Percentiles rank a stretch among this genome's conserved stretches.
Evolutionary conservation across 2,113 vertebrate species (phyloP).

Genomic region (Naja naja): DNA sequence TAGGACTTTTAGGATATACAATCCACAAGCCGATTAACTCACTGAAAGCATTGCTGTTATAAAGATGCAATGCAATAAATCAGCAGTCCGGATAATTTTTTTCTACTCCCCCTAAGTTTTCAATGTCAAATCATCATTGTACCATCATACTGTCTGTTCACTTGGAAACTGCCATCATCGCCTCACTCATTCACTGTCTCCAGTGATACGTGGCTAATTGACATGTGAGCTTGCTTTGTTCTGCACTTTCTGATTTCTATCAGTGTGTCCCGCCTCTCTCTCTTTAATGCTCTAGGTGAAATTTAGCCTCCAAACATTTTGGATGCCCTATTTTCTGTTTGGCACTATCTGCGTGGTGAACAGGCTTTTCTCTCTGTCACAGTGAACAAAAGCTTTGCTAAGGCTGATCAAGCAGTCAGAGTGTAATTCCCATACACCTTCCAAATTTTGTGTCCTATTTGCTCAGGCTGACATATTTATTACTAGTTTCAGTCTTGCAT

Average conservation of each 20-base stretch:
- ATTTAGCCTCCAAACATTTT: constrained; percentile 33
- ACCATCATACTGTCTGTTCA: background rate
- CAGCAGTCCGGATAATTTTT: background rate
- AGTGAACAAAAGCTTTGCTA: constrained; percentile 41
- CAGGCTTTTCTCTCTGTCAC: constrained; percentile 35
- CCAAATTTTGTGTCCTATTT: constrained; percentile 44
- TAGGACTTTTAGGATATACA: background rate
- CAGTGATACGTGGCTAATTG: background rate
- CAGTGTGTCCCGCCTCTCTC: background rate
- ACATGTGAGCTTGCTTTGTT: background rate
- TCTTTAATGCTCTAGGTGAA: constrained; percentile 13
- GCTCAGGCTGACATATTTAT: constrained; percentile 42
- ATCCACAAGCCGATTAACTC: background rate
- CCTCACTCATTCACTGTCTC: background rate
- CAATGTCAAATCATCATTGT: constrained; percentile 12
- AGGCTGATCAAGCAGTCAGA: constrained; percentile 29
- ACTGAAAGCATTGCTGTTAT: background rate
- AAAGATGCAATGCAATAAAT: background rate
- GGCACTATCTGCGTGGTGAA: background rate
- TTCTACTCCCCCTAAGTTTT: constrained; percentile 5
- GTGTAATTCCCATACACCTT: constrained; percentile 21
- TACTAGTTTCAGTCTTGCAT: constrained; percentile 39
- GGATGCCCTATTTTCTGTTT: background rate
- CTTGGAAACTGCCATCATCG: constrained; percentile 19
- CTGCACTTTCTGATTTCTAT: background rate